Evolutionary conservation across 2,113 vertebrate species (phyloP), one percentile per base, ranked within the genome.

Genomic region (Xenopus borealis): DNA sequence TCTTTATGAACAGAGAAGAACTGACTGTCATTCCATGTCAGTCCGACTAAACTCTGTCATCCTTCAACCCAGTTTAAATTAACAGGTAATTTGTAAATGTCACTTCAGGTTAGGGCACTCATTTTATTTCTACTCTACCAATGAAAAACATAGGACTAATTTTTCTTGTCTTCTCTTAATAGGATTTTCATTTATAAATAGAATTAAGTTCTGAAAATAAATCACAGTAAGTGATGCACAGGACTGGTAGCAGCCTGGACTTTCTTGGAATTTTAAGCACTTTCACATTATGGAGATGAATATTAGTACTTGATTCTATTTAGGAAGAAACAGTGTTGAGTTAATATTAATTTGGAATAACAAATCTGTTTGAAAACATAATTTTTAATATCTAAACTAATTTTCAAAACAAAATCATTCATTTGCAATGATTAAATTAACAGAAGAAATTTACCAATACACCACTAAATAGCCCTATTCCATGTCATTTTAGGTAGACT

Each of bases 61-160:
- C 95, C 95, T 91, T 99, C 97, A 98, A 95, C 94, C 94, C 90
- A 91, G 91, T 95, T 94, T 94, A 97, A 98, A 99, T 98, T 96
- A 98, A 96, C 97, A 98, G 96, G 97, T 98, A 95, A 98, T 98
- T 98, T 98, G 95, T 98, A 98, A 96, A 96, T 94, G 97, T 98
- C 97, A 95, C 96, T 96, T 97, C 94, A 90, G 94, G 94, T 99
- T 99, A 98, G 95, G 92, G 89, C 86, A 88, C 94, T 98, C 95
- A 98, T 98, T 98, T 97, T 96, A 93, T 94, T 95, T 93, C 92
- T 89, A 93, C 93, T 91, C 93, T 94, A 95, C 93, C 95, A 94
- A 95, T 94, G 94, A 92, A 90, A 92, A 88, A 89, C 89, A 89
- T 89, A 86, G 81, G 89, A 93, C 94, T 96, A 95, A 96, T 97